Evolutionary conservation across 2,888 invertebrate species (phyloP).

Genomic region (Keiferia lycopersicella): DNA sequence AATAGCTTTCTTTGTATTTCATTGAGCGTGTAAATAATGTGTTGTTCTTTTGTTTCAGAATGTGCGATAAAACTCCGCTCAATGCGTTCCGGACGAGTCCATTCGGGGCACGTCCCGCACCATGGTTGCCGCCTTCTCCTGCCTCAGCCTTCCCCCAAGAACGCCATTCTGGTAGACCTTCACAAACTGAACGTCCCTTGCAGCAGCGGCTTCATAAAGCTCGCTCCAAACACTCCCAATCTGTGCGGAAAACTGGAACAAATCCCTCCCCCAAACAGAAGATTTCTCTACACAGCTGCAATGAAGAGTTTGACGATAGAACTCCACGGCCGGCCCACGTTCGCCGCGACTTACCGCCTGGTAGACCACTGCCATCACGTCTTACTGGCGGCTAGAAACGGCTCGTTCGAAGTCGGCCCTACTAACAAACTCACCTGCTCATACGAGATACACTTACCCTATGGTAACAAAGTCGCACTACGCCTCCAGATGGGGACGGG

Average conservation of each 20-base stretch:
- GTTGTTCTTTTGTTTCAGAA: slow-evolving; percentile 73
- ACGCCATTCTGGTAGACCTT: slow-evolving; percentile 84
- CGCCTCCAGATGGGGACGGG: slow-evolving; percentile 81
- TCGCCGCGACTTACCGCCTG: slow-evolving; percentile 84
- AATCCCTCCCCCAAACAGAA: slow-evolving; percentile 80
- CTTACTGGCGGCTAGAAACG: slow-evolving; percentile 83
- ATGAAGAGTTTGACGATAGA: slow-evolving; percentile 79
- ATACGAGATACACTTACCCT: slow-evolving; percentile 86
- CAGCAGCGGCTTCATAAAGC: slow-evolving; percentile 81
- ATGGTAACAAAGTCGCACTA: slow-evolving; percentile 85
- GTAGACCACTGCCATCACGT: slow-evolving; percentile 88
- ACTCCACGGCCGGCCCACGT: slow-evolving; percentile 84
- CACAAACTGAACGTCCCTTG: slow-evolving; percentile 87
- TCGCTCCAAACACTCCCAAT: slow-evolving; percentile 73
- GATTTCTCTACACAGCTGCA: slow-evolving; percentile 77
- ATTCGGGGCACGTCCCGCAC: slow-evolving; percentile 78
- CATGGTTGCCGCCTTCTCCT: slow-evolving; percentile 81
- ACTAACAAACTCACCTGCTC: slow-evolving; percentile 83
- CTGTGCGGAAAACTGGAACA: slow-evolving; percentile 88
- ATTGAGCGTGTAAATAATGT: not conserved
- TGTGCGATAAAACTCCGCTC: slow-evolving; percentile 79
- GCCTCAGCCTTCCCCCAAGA: slow-evolving; percentile 63
- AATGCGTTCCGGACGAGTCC: slow-evolving; percentile 68
- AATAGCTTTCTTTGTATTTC: no score
- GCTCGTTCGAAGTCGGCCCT: slow-evolving; percentile 84